Conservation (phyloP, 2,113 vertebrate species). For the Nothoprocta pentlandii region DNA sequence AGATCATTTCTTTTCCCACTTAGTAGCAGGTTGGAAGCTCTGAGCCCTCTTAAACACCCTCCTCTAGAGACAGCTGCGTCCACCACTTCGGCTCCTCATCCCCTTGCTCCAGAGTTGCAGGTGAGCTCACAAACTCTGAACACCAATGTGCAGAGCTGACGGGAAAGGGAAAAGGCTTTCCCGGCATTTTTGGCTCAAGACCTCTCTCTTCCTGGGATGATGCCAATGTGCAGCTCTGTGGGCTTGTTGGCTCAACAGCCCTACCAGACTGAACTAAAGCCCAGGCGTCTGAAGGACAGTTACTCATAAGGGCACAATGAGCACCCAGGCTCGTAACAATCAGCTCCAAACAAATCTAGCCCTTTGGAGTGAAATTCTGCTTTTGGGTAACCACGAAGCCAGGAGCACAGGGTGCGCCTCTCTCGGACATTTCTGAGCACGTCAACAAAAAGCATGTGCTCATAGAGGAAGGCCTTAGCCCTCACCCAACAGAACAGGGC, state of each 20-base stretch:
- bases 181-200: slow-evolving; percentile 58
- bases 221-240: slow-evolving; percentile 57
- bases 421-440: not conserved
- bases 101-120: slow-evolving; percentile 5
- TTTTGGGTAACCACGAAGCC: not conserved
- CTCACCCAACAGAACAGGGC: not conserved
- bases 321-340: not conserved
- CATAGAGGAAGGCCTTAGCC: not conserved
- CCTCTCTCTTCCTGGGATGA: slow-evolving; percentile 31
- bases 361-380: not conserved
- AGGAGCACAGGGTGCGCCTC: not conserved
- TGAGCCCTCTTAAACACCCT: not conserved
- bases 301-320: slow-evolving; percentile 45
- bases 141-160: not conserved
- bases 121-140: slow-evolving; percentile 60
- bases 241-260: slow-evolving; percentile 52
- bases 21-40: not conserved
- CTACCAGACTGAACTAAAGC: slow-evolving; percentile 21
- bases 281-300: slow-evolving; percentile 43
- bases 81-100: not conserved
- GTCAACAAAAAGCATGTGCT: not conserved
- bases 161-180: slow-evolving; percentile 62
- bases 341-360: slow-evolving; percentile 5
- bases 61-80: not conserved
- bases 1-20: not conserved